Base-by-base conservation (phyloP, 2,888 invertebrate genomes). In the Liopterus haemorrhoidalis region DNA sequence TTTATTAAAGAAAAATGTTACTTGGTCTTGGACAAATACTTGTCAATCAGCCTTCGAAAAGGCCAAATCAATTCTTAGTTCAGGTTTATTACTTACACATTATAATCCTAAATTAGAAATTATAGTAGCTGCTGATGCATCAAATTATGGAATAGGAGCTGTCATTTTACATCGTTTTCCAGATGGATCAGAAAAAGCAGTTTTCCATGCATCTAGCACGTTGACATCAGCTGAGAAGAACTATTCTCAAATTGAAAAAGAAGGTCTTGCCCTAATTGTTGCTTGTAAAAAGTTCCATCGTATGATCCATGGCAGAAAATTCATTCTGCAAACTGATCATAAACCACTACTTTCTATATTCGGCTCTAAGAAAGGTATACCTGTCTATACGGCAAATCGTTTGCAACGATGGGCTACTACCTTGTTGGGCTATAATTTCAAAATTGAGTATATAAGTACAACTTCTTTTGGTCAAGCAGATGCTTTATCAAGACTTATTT, bases 231-330 rank as follows among this genome's bases (percentile, higher is more conserved):
- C 60, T 5, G 62, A 66, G 48, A 48, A 53, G 25, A 55, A 57
- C 14, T 65, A 65, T 49, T 52, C 59, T n/a, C 61, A 64, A 49
- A 54, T 60, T 3, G 59, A 65, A 38, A 55, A 59, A 49, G 63
- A 65, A 52, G 64, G 58, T 28, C 51, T 61, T 6, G 57, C 59
- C 28, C 37, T 62, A 22, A 47, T 57, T 19, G 61, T 55, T 50
- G 60, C 57, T 14, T 52, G 62, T 16, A 56, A 57, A 40, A 55
- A 57, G 46, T 63, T 61, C 48, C 54, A 62, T 44, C 48, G 54
- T 31, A 63, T 58, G 50, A 48, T 62, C 12, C 59, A 52, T 50
- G 64, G 62, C 19, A 47, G 57, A 5, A 49, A 57, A 11, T 66
- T 65, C 49, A 55, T 46, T 3, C 49, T 66, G 5, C 43, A 58